These are phyloP conservation scores for Cardiocondyla obscurior DNA, from an alignment of 1,140 invertebrate genomes.

Conservation along the genomic window DNA sequence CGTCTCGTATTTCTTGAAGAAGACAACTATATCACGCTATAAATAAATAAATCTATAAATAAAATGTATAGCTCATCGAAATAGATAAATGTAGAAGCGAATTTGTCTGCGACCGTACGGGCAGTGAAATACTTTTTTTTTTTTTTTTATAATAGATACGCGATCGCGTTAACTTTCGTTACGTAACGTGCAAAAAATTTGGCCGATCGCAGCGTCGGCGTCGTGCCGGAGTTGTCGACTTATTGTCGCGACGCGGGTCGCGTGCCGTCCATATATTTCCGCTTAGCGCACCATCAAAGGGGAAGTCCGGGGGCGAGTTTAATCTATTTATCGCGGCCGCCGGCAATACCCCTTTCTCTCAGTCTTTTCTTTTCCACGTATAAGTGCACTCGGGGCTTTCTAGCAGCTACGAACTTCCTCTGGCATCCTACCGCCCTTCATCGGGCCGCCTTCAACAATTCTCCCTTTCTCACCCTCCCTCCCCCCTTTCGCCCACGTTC, in stretches of 20 bases:
- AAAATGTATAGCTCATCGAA: no score
- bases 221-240: conserved; percentile 25
- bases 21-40: not conserved
- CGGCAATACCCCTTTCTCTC: not conserved
- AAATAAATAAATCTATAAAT: no score
- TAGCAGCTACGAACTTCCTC: conserved; percentile 38
- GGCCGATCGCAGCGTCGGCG: conserved; percentile 12
- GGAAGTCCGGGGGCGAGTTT: conserved; percentile 71
- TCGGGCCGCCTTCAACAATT: conserved; percentile 8
- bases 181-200: conserved; percentile 7
- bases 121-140: no score
- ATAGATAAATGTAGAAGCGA: no score
- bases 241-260: conserved; percentile 65
- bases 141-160: not conserved
- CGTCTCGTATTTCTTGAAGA: not conserved
- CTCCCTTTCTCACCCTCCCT: not conserved
- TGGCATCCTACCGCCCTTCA: not conserved
- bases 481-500: not conserved
- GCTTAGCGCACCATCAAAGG: conserved; percentile 72
- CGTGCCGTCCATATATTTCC: conserved; percentile 78
- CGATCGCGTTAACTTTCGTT: not conserved
- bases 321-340: conserved; percentile 76
- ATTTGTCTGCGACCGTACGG: no score
- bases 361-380: conserved; percentile 44
- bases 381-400: conserved; percentile 41